Evolutionary conservation across 2,888 invertebrate genomes (phyloP), one percentile per base, ranked within the genome.

Genomic region (Aproaerema taeniolella): DNA sequence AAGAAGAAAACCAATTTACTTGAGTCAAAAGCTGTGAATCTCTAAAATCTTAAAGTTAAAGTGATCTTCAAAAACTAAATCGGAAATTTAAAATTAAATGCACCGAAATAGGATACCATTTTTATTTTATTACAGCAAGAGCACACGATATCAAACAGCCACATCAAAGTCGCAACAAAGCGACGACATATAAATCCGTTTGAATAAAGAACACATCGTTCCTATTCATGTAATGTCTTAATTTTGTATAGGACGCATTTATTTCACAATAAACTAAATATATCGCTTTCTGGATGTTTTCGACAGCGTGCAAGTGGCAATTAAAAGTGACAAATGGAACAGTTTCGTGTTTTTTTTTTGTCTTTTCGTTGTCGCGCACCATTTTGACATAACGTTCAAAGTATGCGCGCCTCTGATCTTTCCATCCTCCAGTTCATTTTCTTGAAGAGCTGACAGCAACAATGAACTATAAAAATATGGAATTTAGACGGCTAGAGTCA

Each of bases 251-350:
- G 43, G 40, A 48, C 47, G 49, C 67, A 59, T 74, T 74, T 71
- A 73, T 81, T 78, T 76, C 76, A 75, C 76, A 74, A 81, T 83
- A 80, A 81, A 80, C 68, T 78, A 71, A 79, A 81, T 80, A 82
- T 83, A 82, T 66, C 56, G 67, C 64, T 65, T 66, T 57, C 66
- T 64, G 64, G 76, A 63, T 67, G 60, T 66, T 70, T 80, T 79
- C 71, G 78, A 80, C 79, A 76, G 62, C 57, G 67, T 69, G 74
- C 80, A 76, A 75, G 75, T 75, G 74, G 81, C 82, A 85, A 86
- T 86, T 86, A 85, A 79, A 86, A 83, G 76, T 86, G 85, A 86
- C 85, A 83, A 82, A 86, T 83, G 85, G 70, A 73, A 67, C 74
- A 75, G 68, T 71, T 74, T 72, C 70, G 52, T 58, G 55, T 50